phyloP scores from a whole-genome alignment of 2,888 invertebrate species.

The Caenorhabditis sinica region DNA sequence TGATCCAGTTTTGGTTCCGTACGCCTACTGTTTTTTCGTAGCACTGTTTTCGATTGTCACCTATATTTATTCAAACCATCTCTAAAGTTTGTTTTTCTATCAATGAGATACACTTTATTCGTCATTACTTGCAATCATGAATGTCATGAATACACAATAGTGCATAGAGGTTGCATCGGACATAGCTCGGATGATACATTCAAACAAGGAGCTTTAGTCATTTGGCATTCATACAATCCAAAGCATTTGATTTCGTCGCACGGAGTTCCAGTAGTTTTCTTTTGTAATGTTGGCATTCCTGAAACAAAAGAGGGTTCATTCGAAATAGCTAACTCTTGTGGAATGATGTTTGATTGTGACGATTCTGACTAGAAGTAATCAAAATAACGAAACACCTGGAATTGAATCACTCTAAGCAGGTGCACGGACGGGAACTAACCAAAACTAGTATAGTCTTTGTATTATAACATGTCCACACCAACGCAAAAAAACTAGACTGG shows the following conservation, averaged over 20 bases:
- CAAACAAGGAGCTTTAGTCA: conserved; percentile 25
- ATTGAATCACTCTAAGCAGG: too few species aligned
- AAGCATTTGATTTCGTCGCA: conserved; percentile 37
- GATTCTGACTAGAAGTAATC: too few species aligned
- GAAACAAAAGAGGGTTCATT: background rate
- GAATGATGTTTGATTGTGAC: too few species aligned
- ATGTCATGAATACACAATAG: background rate
- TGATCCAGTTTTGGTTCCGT: background rate
- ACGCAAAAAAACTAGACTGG: too few species aligned
- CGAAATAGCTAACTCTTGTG: too few species aligned
- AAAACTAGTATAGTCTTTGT: too few species aligned
- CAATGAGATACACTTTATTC: background rate
- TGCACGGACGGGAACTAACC: too few species aligned
- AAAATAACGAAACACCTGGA: too few species aligned
- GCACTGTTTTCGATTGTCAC: too few species aligned
- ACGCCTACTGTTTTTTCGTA: background rate
- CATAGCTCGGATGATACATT: background rate
- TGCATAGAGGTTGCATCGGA: background rate
- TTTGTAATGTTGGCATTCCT: background rate
- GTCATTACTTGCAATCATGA: background rate
- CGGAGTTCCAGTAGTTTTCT: background rate
- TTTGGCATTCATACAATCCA: conserved; percentile 49
- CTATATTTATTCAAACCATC: too few species aligned
- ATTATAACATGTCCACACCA: too few species aligned
- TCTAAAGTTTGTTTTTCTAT: background rate